These are phyloP conservation scores for Delia radicum DNA, from an alignment of 1,140 invertebrate species.

Conservation along the genomic window DNA sequence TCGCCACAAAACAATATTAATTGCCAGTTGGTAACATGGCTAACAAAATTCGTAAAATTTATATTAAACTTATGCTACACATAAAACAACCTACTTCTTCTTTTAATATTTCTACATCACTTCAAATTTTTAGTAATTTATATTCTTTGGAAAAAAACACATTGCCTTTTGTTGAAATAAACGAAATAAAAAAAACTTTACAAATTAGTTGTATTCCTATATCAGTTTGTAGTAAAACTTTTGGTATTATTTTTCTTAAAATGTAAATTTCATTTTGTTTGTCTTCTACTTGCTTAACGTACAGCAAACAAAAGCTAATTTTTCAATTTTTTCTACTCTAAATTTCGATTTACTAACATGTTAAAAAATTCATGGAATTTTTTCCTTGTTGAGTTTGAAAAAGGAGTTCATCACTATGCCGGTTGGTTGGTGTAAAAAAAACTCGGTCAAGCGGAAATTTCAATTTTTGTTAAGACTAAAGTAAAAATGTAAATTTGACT, in stretches of 20 bases:
- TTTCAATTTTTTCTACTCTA: not conserved
- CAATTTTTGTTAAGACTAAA: not conserved
- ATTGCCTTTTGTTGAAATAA: not conserved
- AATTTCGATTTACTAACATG: too few relatives aligned
- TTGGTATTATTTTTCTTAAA: not conserved
- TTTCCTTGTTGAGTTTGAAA: not conserved
- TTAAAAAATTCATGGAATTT: too few relatives aligned
- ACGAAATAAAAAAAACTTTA: not conserved
- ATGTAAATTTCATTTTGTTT: not conserved
- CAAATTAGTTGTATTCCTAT: not conserved
- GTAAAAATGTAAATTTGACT: too few relatives aligned
- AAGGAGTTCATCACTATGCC: not conserved
- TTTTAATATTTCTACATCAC: not conserved
- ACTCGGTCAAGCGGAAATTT: conserved; percentile 1
- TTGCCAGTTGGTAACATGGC: not conserved
- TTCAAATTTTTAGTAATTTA: not conserved
- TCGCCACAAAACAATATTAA: not conserved
- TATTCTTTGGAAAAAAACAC: not conserved
- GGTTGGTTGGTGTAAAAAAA: not conserved
- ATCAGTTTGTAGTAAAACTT: not conserved
- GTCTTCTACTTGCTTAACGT: not conserved
- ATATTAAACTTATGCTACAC: not conserved
- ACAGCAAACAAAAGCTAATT: not conserved
- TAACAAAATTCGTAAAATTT: not conserved
- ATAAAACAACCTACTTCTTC: too few relatives aligned